Conservation (phyloP, 2,888 invertebrate species). For the Hirtodrosophila cameraria region DNA sequence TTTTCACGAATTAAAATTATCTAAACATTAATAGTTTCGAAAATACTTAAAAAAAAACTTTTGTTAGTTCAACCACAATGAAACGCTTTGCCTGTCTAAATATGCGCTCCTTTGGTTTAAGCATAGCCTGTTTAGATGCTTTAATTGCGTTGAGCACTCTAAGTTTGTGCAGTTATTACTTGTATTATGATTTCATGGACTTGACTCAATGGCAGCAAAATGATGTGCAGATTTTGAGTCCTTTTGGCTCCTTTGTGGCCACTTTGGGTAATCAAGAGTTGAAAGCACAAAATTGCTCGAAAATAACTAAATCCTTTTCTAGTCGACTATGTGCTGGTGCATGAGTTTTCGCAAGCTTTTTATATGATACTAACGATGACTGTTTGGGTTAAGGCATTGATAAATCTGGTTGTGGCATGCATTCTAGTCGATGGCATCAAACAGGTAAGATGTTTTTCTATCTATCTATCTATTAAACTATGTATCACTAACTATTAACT, state of each 20-base stretch:
- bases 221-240: slow-evolving; percentile 76
- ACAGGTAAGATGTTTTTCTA: slow-evolving; percentile 61
- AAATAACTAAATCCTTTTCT: slow-evolving; percentile 7
- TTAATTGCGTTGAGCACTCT: slow-evolving; percentile 67
- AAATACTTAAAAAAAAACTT: not conserved
- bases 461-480: not conserved
- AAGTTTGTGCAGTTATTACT: slow-evolving; percentile 73
- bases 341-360: slow-evolving; percentile 81
- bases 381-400: slow-evolving; percentile 79
- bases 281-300: not conserved
- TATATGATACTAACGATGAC: slow-evolving; percentile 80
- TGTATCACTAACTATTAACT: not conserved
- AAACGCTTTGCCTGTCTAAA: slow-evolving; percentile 79
- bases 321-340: slow-evolving; percentile 80
- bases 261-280: slow-evolving; percentile 64
- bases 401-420: slow-evolving; percentile 79
- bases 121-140: slow-evolving; percentile 75
- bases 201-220: slow-evolving; percentile 74
- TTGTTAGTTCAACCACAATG: slow-evolving; percentile 49
- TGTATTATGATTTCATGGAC: slow-evolving; percentile 77
- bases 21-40: not conserved
- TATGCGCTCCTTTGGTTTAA: slow-evolving; percentile 70
- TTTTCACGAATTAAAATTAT: not conserved
- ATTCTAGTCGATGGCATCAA: slow-evolving; percentile 80
- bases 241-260: slow-evolving; percentile 73